Evolutionary conservation across 1,140 invertebrate genomes (phyloP).

Genomic region (Drosophila littoralis): DNA sequence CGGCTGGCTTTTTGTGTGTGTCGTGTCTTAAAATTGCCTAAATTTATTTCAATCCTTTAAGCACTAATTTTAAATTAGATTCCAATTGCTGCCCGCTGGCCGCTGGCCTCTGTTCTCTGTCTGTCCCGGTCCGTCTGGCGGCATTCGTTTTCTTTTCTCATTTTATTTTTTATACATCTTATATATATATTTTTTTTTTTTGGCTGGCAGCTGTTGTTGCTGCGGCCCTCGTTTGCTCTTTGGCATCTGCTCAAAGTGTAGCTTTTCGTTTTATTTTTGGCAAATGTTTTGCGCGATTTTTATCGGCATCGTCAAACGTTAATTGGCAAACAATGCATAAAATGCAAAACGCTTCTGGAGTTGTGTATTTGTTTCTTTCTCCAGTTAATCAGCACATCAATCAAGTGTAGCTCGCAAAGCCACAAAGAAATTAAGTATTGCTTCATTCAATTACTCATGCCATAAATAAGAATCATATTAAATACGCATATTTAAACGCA

Average conservation of each 20-base stretch:
- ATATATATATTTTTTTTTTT: not conserved
- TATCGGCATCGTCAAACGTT: conserved; percentile 63
- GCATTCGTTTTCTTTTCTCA: conserved; percentile 1
- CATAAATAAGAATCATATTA: conserved; percentile 32
- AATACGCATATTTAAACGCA: conserved; percentile 13
- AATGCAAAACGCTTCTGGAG: conserved; percentile 63
- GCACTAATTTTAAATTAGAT: conserved; percentile 83
- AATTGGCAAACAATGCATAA: conserved; percentile 68
- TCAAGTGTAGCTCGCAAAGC: conserved; percentile 36
- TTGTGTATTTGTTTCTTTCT: conserved; percentile 7
- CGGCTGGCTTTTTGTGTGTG: conserved; percentile 26
- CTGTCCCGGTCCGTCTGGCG: not conserved
- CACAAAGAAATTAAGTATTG: conserved; percentile 20
- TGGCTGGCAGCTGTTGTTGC: conserved; percentile 72
- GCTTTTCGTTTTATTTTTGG: conserved; percentile 38
- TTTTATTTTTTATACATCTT: not conserved
- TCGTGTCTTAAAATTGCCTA: conserved; percentile 61
- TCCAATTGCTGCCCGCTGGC: conserved; percentile 60
- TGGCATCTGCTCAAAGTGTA: conserved; percentile 61
- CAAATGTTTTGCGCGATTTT: conserved; percentile 65
- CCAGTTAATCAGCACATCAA: conserved; percentile 60
- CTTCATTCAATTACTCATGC: conserved; percentile 59
- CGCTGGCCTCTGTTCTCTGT: conserved; percentile 1
- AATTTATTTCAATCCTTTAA: conserved; percentile 82
- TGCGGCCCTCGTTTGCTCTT: conserved; percentile 13